Conservation (phyloP, 2,888 invertebrate genomes). For the Lasioglossum marginatum region DNA sequence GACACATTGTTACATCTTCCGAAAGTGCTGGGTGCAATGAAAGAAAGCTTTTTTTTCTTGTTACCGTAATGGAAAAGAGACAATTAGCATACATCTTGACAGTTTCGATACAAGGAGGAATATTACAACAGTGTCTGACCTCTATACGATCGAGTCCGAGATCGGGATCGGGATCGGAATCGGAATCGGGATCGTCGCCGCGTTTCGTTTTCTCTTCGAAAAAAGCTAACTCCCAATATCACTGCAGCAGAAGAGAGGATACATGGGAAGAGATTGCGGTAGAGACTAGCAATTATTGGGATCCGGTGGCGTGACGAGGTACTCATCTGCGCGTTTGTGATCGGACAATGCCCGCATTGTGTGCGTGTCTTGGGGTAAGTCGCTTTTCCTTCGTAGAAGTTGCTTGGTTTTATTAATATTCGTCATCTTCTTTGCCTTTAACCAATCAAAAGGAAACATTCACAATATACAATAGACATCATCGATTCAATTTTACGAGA, state of each 20-base stretch:
- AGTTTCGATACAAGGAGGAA: constrained; percentile 29
- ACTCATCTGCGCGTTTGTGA: constrained; percentile 97
- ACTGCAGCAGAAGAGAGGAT: constrained; percentile 81
- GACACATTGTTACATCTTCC: constrained; percentile 45
- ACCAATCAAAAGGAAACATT: constrained; percentile 18
- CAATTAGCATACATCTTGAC: constrained; percentile 43
- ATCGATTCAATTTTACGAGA: neutral
- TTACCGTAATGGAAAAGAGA: constrained; percentile 41
- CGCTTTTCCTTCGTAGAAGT: constrained; percentile 96
- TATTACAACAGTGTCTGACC: constrained; percentile 33
- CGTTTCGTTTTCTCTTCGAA: constrained; percentile 42
- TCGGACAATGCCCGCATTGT: constrained; percentile 96
- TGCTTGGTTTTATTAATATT: constrained; percentile 90
- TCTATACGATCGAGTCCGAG: constrained; percentile 30
- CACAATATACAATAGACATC: neutral
- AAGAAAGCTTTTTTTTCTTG: constrained; percentile 48
- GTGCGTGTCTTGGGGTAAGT: constrained; percentile 96
- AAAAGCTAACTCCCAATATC: constrained; percentile 80
- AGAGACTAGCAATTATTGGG: constrained; percentile 93
- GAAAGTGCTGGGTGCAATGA: constrained; percentile 53
- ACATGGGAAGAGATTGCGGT: constrained; percentile 80
- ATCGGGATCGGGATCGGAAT: neutral
- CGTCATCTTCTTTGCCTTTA: constrained; percentile 79
- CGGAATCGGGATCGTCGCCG: constrained; percentile 26
- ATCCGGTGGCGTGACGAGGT: constrained; percentile 93